Evolutionary conservation across 2,113 vertebrate species (phyloP).

Genomic region (Rhegmatorhina hoffmannsi): DNA sequence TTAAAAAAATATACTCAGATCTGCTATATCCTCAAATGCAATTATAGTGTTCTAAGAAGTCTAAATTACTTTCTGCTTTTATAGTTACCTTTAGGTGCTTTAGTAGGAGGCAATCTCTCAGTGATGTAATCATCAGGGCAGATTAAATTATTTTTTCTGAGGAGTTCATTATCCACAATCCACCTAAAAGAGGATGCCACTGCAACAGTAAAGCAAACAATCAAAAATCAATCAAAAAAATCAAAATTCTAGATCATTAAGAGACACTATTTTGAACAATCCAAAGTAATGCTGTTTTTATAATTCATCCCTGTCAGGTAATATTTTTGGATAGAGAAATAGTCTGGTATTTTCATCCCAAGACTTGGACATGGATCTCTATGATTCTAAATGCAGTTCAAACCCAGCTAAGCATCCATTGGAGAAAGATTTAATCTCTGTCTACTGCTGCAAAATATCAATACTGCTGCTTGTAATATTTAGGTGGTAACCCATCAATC

Average conservation of each 20-base stretch:
- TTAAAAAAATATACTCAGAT: neutral
- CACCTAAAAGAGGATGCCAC: conserved; percentile 80
- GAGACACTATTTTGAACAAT: neutral
- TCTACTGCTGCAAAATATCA: neutral
- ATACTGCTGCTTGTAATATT: neutral
- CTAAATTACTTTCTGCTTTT: neutral
- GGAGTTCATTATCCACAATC: conserved; percentile 83
- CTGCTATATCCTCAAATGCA: neutral
- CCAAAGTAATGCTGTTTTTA: neutral
- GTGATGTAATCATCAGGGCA: conserved; percentile 84
- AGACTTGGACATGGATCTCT: neutral
- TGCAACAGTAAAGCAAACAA: conserved; percentile 44
- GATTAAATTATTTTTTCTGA: conserved; percentile 82
- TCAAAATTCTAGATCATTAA: neutral
- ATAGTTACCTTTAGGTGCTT: conserved; percentile 81
- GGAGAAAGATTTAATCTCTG: neutral
- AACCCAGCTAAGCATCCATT: neutral
- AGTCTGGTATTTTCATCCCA: neutral
- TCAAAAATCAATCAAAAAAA: neutral
- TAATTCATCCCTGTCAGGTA: neutral
- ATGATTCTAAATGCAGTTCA: neutral
- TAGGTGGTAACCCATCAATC: neutral
- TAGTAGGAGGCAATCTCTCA: conserved; percentile 46
- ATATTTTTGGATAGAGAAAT: neutral
- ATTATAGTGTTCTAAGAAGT: neutral